These are phyloP conservation scores for Cephalopterus ornatus DNA, from an alignment of 2,113 vertebrate genomes.

Conservation along the genomic window DNA sequence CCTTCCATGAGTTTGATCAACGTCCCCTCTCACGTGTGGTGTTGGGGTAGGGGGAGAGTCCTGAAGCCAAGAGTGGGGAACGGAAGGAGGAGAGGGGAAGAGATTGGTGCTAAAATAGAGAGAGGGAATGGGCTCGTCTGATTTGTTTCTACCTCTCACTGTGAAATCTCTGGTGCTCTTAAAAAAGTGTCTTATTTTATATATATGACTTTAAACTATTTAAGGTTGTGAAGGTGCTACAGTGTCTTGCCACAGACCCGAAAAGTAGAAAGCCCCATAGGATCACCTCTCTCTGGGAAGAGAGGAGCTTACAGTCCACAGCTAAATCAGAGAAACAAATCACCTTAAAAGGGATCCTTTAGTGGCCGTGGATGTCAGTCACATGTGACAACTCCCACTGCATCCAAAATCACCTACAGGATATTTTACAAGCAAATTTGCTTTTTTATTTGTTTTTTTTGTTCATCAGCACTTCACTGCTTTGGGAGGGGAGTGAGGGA, in stretches of 20 bases:
- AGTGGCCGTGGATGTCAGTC: not conserved
- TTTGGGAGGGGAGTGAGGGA: slow-evolving; percentile 42
- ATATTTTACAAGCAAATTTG: not conserved
- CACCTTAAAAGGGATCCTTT: slow-evolving; percentile 68
- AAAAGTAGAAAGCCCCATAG: not conserved
- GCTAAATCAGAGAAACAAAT: slow-evolving; percentile 12
- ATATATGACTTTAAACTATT: slow-evolving; percentile 78
- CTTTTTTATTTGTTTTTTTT: not conserved
- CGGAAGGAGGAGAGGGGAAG: slow-evolving; percentile 35
- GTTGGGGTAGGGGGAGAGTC: not conserved
- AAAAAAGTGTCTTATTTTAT: slow-evolving; percentile 65
- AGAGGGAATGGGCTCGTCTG: slow-evolving; percentile 39
- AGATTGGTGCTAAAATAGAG: slow-evolving; percentile 63
- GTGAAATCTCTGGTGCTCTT: slow-evolving; percentile 83
- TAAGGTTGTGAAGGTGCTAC: slow-evolving; percentile 84
- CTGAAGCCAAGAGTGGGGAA: not conserved
- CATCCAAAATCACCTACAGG: not conserved
- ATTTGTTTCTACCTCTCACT: slow-evolving; percentile 83
- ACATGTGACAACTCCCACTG: not conserved
- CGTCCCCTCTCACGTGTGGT: not conserved
- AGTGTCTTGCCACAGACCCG: slow-evolving; percentile 63
- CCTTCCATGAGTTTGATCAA: slow-evolving; percentile 29
- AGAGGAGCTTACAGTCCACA: not conserved
- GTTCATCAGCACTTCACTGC: slow-evolving; percentile 44
- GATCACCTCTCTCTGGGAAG: slow-evolving; percentile 29